Conservation (phyloP, 1,140 invertebrate genomes). For the Colletes gigas region DNA sequence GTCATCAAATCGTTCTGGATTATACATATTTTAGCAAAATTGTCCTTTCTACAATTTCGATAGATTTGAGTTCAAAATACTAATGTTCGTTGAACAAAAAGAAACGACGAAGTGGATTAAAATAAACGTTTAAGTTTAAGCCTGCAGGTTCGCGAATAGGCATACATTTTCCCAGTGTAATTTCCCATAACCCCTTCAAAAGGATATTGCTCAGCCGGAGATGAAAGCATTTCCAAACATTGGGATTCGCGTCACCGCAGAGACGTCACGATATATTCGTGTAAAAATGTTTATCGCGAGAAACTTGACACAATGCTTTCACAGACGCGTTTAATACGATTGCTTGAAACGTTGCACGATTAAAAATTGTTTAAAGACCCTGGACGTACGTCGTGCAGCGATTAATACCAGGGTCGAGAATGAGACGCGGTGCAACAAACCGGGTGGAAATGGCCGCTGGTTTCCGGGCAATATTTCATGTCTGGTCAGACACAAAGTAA, state of each 20-base stretch:
- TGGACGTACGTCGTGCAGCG: neutral
- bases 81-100: too few species aligned
- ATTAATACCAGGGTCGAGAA: neutral
- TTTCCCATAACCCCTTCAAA: constrained; percentile 3
- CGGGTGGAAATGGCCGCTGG: neutral
- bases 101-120: too few species aligned
- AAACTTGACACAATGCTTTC: neutral
- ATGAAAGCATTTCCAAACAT: neutral
- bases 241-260: neutral
- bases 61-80: too few species aligned
- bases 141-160: neutral
- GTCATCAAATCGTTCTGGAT: too few species aligned
- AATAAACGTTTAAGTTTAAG: neutral
- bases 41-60: too few species aligned
- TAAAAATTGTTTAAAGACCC: neutral
- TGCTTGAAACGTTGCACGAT: neutral
- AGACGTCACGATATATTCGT: neutral
- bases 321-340: neutral
- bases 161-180: neutral
- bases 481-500: neutral
- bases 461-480: constrained; percentile 18
- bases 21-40: too few species aligned
- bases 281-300: neutral
- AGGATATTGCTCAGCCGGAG: neutral
- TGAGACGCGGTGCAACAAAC: neutral